Evolutionary conservation across 1,140 invertebrate genomes (phyloP), one percentile per base, ranked within the genome.

Genomic region (Megalopta genalis): DNA sequence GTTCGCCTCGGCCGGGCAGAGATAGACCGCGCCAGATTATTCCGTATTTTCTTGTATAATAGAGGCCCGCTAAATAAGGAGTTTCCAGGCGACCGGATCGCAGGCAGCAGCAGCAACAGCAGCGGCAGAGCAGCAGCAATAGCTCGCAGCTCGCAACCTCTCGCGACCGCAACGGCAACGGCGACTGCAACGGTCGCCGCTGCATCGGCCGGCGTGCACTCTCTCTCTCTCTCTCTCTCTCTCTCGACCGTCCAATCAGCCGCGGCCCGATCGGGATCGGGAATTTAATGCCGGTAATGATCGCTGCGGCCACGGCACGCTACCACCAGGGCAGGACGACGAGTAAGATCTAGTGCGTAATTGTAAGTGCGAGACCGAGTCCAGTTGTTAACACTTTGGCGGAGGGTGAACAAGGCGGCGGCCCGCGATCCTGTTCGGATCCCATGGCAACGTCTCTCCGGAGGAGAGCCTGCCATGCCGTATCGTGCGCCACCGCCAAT

Each of bases 1-100:
- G 80, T 80, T 76, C 81, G 60, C 60, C 80, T 82, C 83, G 82
- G 75, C 81, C 82, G 2, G 77, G 62, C 72, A 78, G 57, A 85
- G 89, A 88, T 88, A 88, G 88, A 87, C 76, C 76, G 80, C 85
- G 74, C 72, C 80, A 90, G 87, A 90, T 52, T 90, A 89, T 90
- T 88, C 69, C 86, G 87, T 83, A 81, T 88, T 89, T 88, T 88
- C 85, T 82, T 65, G 69, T 88, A 85, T 87, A 84, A 89, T 83
- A 82, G 83, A 18, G 54, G 21, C 16, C 67, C 65, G 78, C 86
- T 89, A 86, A 86, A 90, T 86, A 88, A 88, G 89, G 88, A 84
- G 82, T 82, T 77, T 70, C 60, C 62, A 57, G 80, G 27, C 49
- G 67, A 77, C 77, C 62, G 67, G 74, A 80, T 79, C 73, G 27